A percentile compares a stretch with the other conserved stretches of the same genome.
These are phyloP conservation scores for Sphaerophoria rueppellii DNA, from an alignment of 2,888 invertebrate genomes.

Conservation along the genomic window DNA sequence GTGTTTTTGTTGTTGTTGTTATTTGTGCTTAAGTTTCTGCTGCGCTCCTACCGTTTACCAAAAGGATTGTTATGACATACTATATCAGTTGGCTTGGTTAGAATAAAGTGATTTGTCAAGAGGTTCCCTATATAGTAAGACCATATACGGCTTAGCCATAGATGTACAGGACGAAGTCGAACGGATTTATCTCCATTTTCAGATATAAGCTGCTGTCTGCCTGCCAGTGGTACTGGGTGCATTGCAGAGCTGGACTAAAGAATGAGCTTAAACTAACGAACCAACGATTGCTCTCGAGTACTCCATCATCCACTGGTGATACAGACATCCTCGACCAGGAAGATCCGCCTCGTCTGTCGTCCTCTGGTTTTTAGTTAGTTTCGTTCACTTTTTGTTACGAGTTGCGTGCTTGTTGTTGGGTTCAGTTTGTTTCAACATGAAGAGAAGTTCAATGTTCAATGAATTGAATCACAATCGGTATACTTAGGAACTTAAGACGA, in stretches of 20 bases:
- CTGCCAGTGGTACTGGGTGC: constrained; percentile 28
- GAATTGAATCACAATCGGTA: constrained; percentile 31
- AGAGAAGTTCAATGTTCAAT: constrained; percentile 41
- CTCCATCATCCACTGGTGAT: constrained; percentile 60
- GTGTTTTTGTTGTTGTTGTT: constrained; percentile 26
- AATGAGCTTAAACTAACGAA: constrained; percentile 19
- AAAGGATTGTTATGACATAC: constrained; percentile 71
- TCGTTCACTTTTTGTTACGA: background rate
- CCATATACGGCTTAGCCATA: background rate
- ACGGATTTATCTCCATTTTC: background rate
- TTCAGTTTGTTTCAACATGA: constrained; percentile 19
- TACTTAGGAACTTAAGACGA: background rate
- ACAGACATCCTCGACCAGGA: constrained; percentile 3
- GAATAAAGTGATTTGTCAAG: constrained; percentile 71
- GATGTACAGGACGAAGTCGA: background rate
- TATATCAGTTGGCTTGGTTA: constrained; percentile 67
- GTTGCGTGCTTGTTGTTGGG: constrained; percentile 1
- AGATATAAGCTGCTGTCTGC: constrained; percentile 48
- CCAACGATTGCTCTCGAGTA: constrained; percentile 42
- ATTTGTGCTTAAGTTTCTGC: constrained; percentile 17
- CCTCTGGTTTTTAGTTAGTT: background rate
- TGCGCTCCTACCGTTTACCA: constrained; percentile 60
- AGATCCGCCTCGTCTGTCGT: background rate
- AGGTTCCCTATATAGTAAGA: constrained; percentile 49
- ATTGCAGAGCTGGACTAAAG: constrained; percentile 5